Base-by-base conservation (phyloP, 1,140 invertebrate species). In the Papilio machaon region DNA sequence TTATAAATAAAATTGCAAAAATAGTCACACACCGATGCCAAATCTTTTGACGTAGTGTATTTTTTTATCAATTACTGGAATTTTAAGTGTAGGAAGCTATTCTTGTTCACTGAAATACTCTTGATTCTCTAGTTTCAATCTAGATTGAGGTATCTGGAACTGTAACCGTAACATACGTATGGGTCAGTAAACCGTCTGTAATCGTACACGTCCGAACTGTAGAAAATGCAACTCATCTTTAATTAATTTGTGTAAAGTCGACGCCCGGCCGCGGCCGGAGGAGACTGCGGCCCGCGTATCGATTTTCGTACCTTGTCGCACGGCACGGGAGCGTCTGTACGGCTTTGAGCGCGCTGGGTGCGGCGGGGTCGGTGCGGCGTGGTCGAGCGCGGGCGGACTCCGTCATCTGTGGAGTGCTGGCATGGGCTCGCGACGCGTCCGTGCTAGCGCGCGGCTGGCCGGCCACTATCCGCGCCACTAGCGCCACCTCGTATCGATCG, bases 341-440 rank as follows among this genome's bases (percentile, higher is more conserved):
- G 84, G 82, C 82, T 52, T 74, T 75, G 84, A 83, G 87, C 85
- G 89, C 85, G 87, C 86, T 88, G 87, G 85, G 81, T 84, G 83
- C 85, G 86, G 83, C 85, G 86, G 88, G 86, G 86, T 81, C 82
- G 80, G 85, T 82, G 84, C 82, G 82, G 86, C 84, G 86, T 83
- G 83, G 85, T 88, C 83, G 86, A 82, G 85, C 82, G 86, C 85
- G 87, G 85, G 82, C 86, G 90, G 89, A 88, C 87, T 92, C 90
- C 91, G 91, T 93, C 91, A 93, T 93, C 91, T 92, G 91, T 93
- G 89, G 88, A 86, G 85, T 85, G 88, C 89, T 88, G 88, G 88
- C 91, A 94, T 94, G 92, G 87, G 91, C 83, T 86, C 83, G 84
- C 83, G 84, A 84, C 85, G 83, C 91, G 91, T 92, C 90, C 90